phyloP scores from a whole-genome alignment of 2,888 invertebrate genomes.

The Caenorhabditis macrosperma region DNA sequence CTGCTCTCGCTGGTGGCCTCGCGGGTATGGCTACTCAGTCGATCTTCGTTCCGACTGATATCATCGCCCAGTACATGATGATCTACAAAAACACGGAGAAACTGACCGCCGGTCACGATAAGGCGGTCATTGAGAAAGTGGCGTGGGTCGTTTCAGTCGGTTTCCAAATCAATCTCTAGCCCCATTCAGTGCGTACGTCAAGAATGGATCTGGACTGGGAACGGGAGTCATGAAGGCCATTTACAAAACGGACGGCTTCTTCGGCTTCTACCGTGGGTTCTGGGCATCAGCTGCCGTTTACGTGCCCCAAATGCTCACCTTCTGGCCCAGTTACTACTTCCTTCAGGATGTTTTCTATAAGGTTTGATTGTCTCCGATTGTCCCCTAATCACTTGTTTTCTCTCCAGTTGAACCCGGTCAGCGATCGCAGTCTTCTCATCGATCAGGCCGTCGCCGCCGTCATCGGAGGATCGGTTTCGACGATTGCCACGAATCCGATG shows the following conservation, averaged over 20 bases:
- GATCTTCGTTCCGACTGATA: slow-evolving; percentile 74
- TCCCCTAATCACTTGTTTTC: not conserved
- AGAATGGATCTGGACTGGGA: slow-evolving; percentile 45
- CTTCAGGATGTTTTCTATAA: slow-evolving; percentile 59
- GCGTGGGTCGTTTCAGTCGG: not conserved
- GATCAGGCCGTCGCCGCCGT: slow-evolving; percentile 68
- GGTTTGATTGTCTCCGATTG: slow-evolving; percentile 10
- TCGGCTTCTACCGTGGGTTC: slow-evolving; percentile 70
- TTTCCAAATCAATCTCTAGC: not conserved
- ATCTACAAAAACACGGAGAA: slow-evolving; percentile 70
- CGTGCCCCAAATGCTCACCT: slow-evolving; percentile 67
- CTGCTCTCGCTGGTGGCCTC: slow-evolving; percentile 67
- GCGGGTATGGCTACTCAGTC: slow-evolving; percentile 66
- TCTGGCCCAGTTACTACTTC: slow-evolving; percentile 70
- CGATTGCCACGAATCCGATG: slow-evolving; percentile 70
- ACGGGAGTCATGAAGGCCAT: slow-evolving; percentile 63
- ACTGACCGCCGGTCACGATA: slow-evolving; percentile 61
- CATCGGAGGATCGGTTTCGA: slow-evolving; percentile 65
- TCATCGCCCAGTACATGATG: slow-evolving; percentile 74
- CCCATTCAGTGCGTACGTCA: slow-evolving; percentile 22
- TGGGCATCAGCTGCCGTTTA: slow-evolving; percentile 68
- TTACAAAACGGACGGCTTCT: slow-evolving; percentile 65
- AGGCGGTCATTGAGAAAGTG: slow-evolving; percentile 62
- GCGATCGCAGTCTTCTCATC: slow-evolving; percentile 58
- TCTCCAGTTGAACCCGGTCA: slow-evolving; percentile 48